phyloP scores from a whole-genome alignment of 2,888 invertebrate genomes.

The Hipparchia semele region DNA sequence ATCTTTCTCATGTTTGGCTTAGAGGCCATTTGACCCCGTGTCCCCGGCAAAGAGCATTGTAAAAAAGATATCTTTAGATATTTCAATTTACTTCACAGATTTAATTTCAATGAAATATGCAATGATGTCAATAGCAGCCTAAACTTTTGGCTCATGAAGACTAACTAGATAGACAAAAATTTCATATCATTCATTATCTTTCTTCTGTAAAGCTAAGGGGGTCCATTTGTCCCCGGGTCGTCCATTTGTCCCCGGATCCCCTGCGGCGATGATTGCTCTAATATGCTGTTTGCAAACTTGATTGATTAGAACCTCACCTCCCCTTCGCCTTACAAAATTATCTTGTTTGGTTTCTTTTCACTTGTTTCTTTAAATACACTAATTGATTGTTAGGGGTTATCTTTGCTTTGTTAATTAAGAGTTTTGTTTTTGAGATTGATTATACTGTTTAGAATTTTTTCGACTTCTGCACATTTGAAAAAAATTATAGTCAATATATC shows the following conservation, averaged over 20 bases:
- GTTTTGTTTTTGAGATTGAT: neutral
- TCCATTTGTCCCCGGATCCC: slow-evolving; percentile 39
- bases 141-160: too few species aligned
- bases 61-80: too few species aligned
- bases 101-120: too few species aligned
- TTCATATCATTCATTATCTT: slow-evolving; percentile 42
- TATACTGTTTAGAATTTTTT: neutral
- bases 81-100: too few species aligned
- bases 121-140: too few species aligned
- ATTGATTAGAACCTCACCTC: slow-evolving; percentile 43
- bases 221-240: slow-evolving; percentile 37
- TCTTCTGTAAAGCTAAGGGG: slow-evolving; percentile 30
- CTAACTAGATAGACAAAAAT: slow-evolving; percentile 20
- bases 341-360: slow-evolving; percentile 18
- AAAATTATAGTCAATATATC: too few species aligned
- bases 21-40: slow-evolving; percentile 22
- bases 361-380: slow-evolving; percentile 11
- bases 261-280: slow-evolving; percentile 42
- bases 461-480: neutral
- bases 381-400: neutral
- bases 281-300: slow-evolving; percentile 37
- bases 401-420: neutral
- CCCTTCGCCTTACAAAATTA: slow-evolving; percentile 18
- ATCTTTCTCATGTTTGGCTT: slow-evolving; percentile 5
- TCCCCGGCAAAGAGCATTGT: slow-evolving; percentile 35